Percentiles rank a stretch among this genome's conserved stretches.
These are phyloP conservation scores for Aspidiotus destructor DNA, from an alignment of 2,888 invertebrate species.

Conservation along the genomic window DNA sequence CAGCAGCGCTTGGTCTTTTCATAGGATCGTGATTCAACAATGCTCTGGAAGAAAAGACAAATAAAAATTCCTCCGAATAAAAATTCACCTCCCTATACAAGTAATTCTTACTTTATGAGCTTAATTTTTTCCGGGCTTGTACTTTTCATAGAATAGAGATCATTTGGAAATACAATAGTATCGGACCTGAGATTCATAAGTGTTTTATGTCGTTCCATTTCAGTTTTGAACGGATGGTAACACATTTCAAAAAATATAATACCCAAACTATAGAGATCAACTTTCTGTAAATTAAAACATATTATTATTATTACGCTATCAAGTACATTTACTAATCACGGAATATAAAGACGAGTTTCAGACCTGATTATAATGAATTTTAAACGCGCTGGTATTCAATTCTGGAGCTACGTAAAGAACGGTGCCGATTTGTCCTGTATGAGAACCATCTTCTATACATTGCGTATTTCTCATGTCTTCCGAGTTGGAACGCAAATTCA, in stretches of 20 bases:
- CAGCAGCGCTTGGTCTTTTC: slow-evolving; percentile 72
- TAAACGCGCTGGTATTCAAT: slow-evolving; percentile 57
- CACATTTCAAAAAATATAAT: slow-evolving; percentile 96
- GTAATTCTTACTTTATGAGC: not conserved
- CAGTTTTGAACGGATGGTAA: slow-evolving; percentile 69
- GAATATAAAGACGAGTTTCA: not conserved
- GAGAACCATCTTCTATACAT: slow-evolving; percentile 40
- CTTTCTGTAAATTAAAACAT: slow-evolving; percentile 51
- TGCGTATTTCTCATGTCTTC: not conserved
- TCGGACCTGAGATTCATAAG: slow-evolving; percentile 61
- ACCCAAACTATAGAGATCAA: slow-evolving; percentile 61
- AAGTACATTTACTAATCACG: not conserved
- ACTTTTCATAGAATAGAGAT: slow-evolving; percentile 52
- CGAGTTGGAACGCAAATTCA: not conserved
- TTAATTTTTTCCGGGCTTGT: not conserved
- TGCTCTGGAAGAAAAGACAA: slow-evolving; percentile 47
- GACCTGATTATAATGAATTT: slow-evolving; percentile 56
- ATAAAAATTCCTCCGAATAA: not conserved
- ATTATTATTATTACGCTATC: not conserved
- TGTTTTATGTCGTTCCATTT: slow-evolving; percentile 79
- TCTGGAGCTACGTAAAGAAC: slow-evolving; percentile 93
- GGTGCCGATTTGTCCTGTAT: slow-evolving; percentile 84
- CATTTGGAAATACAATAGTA: slow-evolving; percentile 60
- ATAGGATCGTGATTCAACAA: slow-evolving; percentile 75
- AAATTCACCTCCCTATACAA: not conserved